Conservation (phyloP, 2,888 invertebrate genomes). For the Limnephilus rhombicus region DNA sequence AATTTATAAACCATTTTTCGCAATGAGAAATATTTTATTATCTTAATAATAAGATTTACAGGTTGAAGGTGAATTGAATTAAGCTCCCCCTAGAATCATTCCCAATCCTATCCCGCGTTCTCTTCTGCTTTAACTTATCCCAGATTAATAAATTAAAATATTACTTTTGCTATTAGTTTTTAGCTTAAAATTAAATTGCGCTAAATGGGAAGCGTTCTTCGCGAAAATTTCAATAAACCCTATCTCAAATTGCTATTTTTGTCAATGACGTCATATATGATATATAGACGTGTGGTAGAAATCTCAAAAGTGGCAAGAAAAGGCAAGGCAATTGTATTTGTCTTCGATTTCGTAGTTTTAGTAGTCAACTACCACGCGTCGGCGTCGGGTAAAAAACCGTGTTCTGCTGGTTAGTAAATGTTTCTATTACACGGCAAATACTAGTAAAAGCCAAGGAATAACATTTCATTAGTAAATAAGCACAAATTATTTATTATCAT, state of each 20-base stretch:
- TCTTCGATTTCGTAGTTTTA: no score
- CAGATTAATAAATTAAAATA: neutral
- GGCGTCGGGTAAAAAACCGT: no score
- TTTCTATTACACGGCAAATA: no score
- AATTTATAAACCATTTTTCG: neutral
- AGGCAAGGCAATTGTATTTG: no score
- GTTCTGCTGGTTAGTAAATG: no score
- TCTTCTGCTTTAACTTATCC: neutral
- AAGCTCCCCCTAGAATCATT: neutral
- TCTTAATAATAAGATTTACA: neutral
- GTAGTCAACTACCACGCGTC: no score
- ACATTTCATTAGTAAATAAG: no score
- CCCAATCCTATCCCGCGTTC: neutral
- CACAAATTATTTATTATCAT: no score
- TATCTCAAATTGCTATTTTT: neutral
- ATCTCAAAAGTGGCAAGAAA: no score
- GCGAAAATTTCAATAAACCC: neutral
- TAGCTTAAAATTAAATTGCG: neutral
- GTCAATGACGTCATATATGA: no score
- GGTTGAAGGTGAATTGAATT: neutral
- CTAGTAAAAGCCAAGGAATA: no score
- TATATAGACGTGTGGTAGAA: no score
- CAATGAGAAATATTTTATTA: neutral
- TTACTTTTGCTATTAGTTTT: neutral
- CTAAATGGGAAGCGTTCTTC: neutral